Conservation (phyloP, 2,113 vertebrate species). For the Scytalopus superciliaris region DNA sequence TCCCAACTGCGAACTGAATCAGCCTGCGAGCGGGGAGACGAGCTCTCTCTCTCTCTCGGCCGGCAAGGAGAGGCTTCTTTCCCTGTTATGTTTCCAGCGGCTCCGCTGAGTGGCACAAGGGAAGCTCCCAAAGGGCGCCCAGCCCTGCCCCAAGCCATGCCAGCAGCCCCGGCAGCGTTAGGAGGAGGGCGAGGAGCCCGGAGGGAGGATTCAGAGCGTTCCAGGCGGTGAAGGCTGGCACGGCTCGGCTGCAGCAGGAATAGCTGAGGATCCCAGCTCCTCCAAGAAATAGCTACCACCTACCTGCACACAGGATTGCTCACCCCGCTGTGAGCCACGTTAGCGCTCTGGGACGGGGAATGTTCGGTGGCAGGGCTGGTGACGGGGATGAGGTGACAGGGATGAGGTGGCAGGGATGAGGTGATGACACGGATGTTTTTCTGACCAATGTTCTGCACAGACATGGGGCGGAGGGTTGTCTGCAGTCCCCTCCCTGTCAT, state of each 20-base stretch:
- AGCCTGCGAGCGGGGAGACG: neutral
- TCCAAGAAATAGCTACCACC: constrained; percentile 11
- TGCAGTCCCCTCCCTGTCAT: accelerated
- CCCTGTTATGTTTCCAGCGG: neutral
- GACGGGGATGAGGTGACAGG: neutral
- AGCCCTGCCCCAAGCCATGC: neutral
- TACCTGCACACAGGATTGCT: neutral
- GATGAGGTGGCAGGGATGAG: neutral
- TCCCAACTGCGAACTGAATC: neutral
- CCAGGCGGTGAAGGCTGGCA: neutral
- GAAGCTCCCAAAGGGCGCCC: neutral
- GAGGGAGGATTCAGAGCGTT: neutral
- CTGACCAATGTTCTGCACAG: neutral
- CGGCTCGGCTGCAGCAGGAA: neutral
- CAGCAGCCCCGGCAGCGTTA: accelerated
- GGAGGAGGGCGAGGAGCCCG: neutral
- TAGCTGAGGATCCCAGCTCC: neutral
- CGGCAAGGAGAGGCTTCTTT: too few relatives aligned
- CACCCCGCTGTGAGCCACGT: neutral
- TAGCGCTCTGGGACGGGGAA: neutral
- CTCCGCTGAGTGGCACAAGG: neutral
- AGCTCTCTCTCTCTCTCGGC: too few relatives aligned
- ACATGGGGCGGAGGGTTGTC: neutral
- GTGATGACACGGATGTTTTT: neutral
- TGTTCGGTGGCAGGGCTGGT: neutral